Percentiles rank a stretch among this genome's conserved stretches.
phyloP scores from a whole-genome alignment of 2,797 vertebrate species.

The Fringilla coelebs region DNA sequence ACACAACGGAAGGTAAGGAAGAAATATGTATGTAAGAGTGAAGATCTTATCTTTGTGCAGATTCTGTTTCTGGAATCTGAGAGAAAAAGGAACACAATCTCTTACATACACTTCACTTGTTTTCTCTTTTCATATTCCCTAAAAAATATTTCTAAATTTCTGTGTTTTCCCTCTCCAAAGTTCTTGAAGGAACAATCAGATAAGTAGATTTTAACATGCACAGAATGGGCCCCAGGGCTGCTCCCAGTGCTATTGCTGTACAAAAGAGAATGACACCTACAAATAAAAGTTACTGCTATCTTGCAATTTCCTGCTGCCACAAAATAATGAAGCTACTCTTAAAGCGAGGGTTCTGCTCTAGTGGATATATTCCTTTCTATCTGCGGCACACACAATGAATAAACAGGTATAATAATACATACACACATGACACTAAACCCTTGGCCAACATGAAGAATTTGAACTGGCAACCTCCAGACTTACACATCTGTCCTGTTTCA shows the following conservation, averaged over 20 bases:
- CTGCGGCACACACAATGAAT: not conserved
- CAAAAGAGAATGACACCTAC: not conserved
- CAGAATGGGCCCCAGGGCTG: not conserved
- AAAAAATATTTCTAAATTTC: not conserved
- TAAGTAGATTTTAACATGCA: not conserved
- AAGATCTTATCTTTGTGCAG: not conserved
- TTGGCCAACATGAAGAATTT: not conserved
- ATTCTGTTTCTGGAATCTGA: not conserved
- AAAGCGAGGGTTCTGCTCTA: not conserved
- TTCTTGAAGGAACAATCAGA: not conserved
- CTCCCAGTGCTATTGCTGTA: not conserved
- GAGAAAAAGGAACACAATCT: not conserved
- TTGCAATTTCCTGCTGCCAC: constrained; percentile 29
- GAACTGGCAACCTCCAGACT: not conserved
- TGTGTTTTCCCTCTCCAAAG: not conserved
- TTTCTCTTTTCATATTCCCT: not conserved
- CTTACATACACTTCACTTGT: not conserved
- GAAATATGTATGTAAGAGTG: accelerated
- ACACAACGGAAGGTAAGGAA: not conserved
- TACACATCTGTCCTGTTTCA: not conserved
- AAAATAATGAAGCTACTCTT: not conserved
- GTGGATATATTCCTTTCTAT: not conserved
- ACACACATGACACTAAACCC: not conserved
- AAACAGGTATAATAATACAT: not conserved
- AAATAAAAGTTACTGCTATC: not conserved